Evolutionary conservation across 2,888 invertebrate species (phyloP).

Genomic region (Metellina segmentata): DNA sequence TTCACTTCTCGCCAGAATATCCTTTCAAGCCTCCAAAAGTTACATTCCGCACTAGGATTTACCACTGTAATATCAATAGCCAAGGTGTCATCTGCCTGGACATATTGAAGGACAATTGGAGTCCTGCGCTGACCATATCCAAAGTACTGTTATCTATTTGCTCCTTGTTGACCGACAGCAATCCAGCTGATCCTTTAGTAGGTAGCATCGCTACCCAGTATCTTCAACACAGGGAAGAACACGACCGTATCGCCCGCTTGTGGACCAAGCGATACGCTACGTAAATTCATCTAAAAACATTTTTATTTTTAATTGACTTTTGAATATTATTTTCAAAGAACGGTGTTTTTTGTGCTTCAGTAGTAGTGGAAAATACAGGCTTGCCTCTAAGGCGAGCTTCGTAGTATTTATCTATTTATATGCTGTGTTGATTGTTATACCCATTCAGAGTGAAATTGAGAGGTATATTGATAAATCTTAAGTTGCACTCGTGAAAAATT

Average conservation of each 20-base stretch:
- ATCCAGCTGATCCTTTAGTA: conserved; percentile 98
- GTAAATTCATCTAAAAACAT: conserved; percentile 83
- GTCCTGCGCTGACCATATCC: conserved; percentile 98
- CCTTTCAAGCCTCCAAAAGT: conserved; percentile 99
- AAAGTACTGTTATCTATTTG: conserved; percentile 98
- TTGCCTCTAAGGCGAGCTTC: background rate
- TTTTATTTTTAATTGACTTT: conserved; percentile 20
- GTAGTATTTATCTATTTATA: background rate
- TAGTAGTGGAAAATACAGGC: conserved; percentile 24
- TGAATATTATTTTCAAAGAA: conserved; percentile 26
- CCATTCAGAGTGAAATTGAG: background rate
- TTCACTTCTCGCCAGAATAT: conserved; percentile 98
- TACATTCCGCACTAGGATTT: conserved; percentile 95
- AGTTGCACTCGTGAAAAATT: background rate
- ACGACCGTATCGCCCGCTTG: conserved; percentile 97
- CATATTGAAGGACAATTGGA: conserved; percentile 99
- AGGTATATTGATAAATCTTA: background rate
- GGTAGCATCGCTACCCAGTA: conserved; percentile 99
- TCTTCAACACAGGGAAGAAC: conserved; percentile 97
- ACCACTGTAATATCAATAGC: conserved; percentile 99
- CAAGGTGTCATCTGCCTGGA: conserved; percentile 99
- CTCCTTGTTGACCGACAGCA: conserved; percentile 98
- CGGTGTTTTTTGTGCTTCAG: conserved; percentile 40
- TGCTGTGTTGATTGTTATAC: background rate
- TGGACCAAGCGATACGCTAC: conserved; percentile 99